Evolutionary conservation across 2,797 vertebrate species (phyloP).

Genomic region (Manis pentadactyla): DNA sequence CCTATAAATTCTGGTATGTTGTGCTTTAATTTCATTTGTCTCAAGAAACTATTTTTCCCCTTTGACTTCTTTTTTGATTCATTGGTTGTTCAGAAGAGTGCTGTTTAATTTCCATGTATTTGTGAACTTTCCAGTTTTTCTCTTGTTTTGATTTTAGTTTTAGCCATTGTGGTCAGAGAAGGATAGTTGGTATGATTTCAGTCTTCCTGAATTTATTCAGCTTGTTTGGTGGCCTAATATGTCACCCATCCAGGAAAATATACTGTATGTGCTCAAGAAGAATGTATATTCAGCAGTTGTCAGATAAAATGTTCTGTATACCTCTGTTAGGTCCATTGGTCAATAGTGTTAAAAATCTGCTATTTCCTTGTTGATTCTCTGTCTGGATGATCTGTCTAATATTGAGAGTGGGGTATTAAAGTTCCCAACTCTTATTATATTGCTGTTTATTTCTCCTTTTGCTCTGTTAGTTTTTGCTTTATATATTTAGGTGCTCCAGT

Average conservation of each 20-base stretch:
- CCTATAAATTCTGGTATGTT: neutral
- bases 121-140: neutral
- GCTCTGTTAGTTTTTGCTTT: neutral
- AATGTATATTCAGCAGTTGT: neutral
- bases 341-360: neutral
- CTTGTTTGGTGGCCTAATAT: neutral
- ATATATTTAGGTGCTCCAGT: neutral
- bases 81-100: neutral
- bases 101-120: neutral
- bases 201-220: neutral
- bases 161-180: neutral
- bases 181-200: neutral
- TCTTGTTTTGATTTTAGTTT: neutral
- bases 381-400: neutral
- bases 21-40: neutral
- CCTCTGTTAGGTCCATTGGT: neutral
- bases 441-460: too few relatives aligned
- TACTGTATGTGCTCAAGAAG: neutral
- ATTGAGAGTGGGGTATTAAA: neutral
- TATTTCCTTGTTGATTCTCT: neutral
- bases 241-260: neutral
- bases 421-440: accelerated
- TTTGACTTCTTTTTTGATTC: neutral
- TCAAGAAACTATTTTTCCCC: neutral
- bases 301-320: neutral